Conservation (phyloP, 1,140 invertebrate species). For the Procambarus clarkii region DNA sequence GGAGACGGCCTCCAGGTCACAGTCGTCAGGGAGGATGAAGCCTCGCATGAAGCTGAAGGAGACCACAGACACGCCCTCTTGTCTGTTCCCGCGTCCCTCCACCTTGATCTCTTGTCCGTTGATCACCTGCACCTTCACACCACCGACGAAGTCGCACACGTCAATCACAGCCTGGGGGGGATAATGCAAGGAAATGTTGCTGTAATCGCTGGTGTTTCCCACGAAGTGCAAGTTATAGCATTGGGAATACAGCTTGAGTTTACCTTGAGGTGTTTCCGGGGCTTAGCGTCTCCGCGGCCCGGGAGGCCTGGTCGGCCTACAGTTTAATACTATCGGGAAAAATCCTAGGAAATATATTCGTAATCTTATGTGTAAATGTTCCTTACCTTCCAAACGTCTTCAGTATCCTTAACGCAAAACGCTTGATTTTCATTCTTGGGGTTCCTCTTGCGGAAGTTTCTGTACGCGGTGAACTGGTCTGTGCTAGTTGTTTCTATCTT, state of each 20-base stretch:
- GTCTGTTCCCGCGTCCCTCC: conserved; percentile 33
- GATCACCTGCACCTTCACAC: conserved; percentile 1
- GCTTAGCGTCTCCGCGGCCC: too few relatives aligned
- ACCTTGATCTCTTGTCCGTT: conserved; percentile 18
- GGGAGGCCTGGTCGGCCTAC: not conserved
- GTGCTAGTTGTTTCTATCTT: conserved; percentile 7
- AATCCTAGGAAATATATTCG: too few relatives aligned
- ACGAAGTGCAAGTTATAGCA: not conserved
- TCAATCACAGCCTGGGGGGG: conserved; percentile 21
- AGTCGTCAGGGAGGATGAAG: conserved; percentile 9
- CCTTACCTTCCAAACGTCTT: not conserved
- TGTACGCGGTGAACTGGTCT: conserved; percentile 28
- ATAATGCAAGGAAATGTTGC: not conserved
- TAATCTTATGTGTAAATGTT: too few relatives aligned
- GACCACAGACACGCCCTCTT: conserved; percentile 21
- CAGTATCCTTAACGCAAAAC: conserved; percentile 3
- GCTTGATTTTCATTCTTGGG: conserved; percentile 54
- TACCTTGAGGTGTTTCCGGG: not conserved
- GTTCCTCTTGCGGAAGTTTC: conserved; percentile 38
- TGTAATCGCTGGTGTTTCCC: not conserved
- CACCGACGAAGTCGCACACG: conserved; percentile 26
- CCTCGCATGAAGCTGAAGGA: conserved; percentile 45
- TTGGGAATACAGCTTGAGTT: not conserved
- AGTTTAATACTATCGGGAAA: too few relatives aligned
- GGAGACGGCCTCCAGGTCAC: conserved; percentile 8